These are phyloP conservation scores for Amblyopsis rosae DNA, from an alignment of 2,113 vertebrate species.

Conservation along the genomic window DNA sequence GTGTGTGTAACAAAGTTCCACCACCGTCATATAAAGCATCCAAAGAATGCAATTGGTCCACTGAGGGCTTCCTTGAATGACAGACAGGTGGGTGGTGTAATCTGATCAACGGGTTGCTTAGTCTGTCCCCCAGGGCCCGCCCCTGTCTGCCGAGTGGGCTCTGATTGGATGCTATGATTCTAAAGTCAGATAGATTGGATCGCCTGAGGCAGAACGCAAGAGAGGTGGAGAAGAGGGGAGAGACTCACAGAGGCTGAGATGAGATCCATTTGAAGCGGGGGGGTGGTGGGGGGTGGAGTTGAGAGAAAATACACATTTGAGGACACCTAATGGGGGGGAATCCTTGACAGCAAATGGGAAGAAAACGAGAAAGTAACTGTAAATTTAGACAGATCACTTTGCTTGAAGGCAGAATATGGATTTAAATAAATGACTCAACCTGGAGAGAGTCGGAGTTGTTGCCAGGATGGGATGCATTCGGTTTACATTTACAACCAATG, in stretches of 20 bases:
- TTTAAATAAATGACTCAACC: slow-evolving; percentile 66
- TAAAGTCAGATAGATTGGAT: slow-evolving; percentile 70
- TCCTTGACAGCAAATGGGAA: slow-evolving; percentile 34
- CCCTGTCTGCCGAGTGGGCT: slow-evolving; percentile 58
- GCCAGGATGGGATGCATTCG: slow-evolving; percentile 43
- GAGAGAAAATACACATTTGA: slow-evolving; percentile 52
- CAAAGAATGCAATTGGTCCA: slow-evolving; percentile 45
- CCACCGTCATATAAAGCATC: slow-evolving; percentile 42
- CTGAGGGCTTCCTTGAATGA: slow-evolving; percentile 58
- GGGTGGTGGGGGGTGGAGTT: slow-evolving; percentile 30
- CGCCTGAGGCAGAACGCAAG: slow-evolving; percentile 49
- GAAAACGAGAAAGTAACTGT: slow-evolving; percentile 33
- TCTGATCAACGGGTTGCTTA: slow-evolving; percentile 63
- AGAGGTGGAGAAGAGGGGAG: slow-evolving; percentile 18
- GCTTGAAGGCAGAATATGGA: slow-evolving; percentile 61
- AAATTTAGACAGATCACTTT: slow-evolving; percentile 67
- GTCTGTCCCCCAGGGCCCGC: slow-evolving; percentile 65
- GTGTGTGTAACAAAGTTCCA: slow-evolving; percentile 6
- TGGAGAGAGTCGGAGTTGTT: slow-evolving; percentile 44
- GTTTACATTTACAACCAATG: slow-evolving; percentile 30
- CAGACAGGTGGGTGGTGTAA: slow-evolving; percentile 68
- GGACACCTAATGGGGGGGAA: slow-evolving; percentile 53
- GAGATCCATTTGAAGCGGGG: slow-evolving; percentile 25
- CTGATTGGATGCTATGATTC: slow-evolving; percentile 72
- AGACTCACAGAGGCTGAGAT: slow-evolving; percentile 16